Evolutionary conservation across 2,113 vertebrate species (phyloP), one percentile per base, ranked within the genome.

Genomic region (Heterochromis multidens): DNA sequence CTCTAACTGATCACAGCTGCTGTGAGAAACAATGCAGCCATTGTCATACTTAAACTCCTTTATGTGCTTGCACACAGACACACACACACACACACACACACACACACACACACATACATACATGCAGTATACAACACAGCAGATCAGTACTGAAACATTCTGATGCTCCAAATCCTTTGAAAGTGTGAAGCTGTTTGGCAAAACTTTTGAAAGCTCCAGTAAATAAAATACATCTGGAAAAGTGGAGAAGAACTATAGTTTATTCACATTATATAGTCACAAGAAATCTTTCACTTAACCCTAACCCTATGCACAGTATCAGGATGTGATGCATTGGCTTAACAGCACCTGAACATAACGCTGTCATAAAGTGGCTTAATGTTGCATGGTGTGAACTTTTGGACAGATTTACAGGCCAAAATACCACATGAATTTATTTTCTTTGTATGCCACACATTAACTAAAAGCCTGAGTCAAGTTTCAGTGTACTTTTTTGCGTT

Each of bases 1-100:
- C 29, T 67, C 82, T 94, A 93, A 93, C 93, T 4, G 40, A 83
- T 93, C 81, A 87, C 92, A 92, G 92, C 93, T 93, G 93, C 84
- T 85, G 79, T 14, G 10, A 54, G 87, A 85, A 92, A 94, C 93
- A 95, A 93, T 89, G 83, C 23, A 11, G 80, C 78, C 83, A 85
- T 91, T 94, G 92, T 94, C 88, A 65, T 85, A 63, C 21, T 29
- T 54, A 86, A 83, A 79, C 83, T 74, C 77, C 25, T 43, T 59
- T 67, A 57, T 83, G 67, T 56, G 23, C 76, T 65, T 43, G 12
- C 58, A 79, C 21, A 65, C 43, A 79, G 27, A 57, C 62, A 65
- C 31, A 65, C n/a, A 43, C 17, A 72, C 23, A 16, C n/a, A 79
- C 35, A 63, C 23, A 54, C 23, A 72, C 31, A 74, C 33, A 33